phyloP scores from a whole-genome alignment of 30 jellyfish, hydroid and myxozoan species.

The Sanderia malayensis region DNA sequence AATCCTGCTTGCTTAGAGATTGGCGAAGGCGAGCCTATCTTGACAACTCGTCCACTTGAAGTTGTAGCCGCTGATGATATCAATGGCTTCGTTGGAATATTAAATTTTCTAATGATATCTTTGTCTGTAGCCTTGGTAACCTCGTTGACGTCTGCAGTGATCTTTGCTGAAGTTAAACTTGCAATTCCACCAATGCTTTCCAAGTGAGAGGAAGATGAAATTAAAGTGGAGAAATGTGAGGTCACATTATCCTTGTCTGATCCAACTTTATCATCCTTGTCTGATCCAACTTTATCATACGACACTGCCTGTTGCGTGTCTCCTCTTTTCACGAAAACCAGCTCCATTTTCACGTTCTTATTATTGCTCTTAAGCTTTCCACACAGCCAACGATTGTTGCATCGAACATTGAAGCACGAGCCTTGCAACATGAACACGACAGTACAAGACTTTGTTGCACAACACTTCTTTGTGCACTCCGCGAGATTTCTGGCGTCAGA shows the following conservation, averaged over 20 bases:
- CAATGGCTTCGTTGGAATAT: conserved; percentile 29
- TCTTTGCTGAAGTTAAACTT: no score
- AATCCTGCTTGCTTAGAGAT: not conserved
- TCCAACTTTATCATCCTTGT: not conserved
- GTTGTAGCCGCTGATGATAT: not conserved
- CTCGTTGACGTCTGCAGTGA: no score
- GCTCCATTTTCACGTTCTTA: conserved; percentile 23
- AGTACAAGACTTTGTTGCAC: conserved; percentile 60
- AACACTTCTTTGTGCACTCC: conserved; percentile 66
- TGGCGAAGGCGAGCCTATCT: not conserved
- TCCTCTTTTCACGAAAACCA: conserved; percentile 55
- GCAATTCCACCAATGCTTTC: no score
- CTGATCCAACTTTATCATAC: conserved; percentile 1
- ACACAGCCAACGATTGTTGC: conserved; percentile 63
- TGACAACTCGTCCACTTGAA: not conserved
- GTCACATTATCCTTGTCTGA: not conserved
- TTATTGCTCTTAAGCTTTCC: conserved; percentile 47
- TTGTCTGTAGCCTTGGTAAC: not conserved
- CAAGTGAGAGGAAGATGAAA: not conserved
- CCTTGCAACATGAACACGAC: conserved; percentile 57
- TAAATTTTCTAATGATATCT: conserved; percentile 11
- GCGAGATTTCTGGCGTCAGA: conserved; percentile 37
- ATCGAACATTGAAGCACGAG: conserved; percentile 68
- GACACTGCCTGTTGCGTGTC: conserved; percentile 8
- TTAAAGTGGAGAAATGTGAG: not conserved